phyloP scores from a whole-genome alignment of 1,140 invertebrate genomes.

The Wiebesia pumilae region DNA sequence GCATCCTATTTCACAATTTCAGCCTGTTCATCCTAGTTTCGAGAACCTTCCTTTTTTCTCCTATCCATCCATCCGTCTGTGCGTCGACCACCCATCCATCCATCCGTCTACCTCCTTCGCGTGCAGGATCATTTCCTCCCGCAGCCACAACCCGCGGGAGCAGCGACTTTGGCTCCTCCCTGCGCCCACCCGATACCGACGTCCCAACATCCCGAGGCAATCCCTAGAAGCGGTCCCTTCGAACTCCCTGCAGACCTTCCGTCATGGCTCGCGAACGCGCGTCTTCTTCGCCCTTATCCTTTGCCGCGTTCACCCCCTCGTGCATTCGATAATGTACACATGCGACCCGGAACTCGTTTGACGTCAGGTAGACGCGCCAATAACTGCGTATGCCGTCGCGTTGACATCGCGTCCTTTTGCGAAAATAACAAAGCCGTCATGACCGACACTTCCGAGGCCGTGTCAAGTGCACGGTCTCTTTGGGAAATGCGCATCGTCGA shows the following conservation, averaged over 20 bases:
- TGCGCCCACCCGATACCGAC: neutral
- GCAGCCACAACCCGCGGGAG: neutral
- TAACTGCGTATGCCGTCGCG: neutral
- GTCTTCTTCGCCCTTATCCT: conserved; percentile 7
- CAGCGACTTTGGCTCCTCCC: neutral
- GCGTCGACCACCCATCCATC: conserved; percentile 43
- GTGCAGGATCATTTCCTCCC: neutral
- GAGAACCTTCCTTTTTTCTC: neutral
- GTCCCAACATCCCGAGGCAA: conserved; percentile 32
- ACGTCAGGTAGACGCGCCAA: neutral
- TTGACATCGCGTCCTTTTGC: neutral
- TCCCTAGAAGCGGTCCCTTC: conserved; percentile 14
- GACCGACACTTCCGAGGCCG: too few species aligned
- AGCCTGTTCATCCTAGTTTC: conserved; percentile 28
- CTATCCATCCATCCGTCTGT: conserved; percentile 35
- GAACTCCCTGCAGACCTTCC: conserved; percentile 33
- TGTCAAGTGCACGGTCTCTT: too few species aligned
- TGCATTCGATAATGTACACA: conserved; percentile 47
- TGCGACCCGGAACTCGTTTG: neutral
- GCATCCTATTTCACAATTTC: conserved; percentile 50
- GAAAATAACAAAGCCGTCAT: neutral
- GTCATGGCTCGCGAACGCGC: neutral
- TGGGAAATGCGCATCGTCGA: too few species aligned
- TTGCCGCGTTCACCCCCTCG: neutral
- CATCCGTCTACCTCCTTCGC: conserved; percentile 1